Percentiles rank a stretch among this genome's conserved stretches.
Evolutionary conservation across 37 sponge, comb jelly and placozoan species (phyloP).

Genomic region (Chondrilla cf. caribensis): DNA sequence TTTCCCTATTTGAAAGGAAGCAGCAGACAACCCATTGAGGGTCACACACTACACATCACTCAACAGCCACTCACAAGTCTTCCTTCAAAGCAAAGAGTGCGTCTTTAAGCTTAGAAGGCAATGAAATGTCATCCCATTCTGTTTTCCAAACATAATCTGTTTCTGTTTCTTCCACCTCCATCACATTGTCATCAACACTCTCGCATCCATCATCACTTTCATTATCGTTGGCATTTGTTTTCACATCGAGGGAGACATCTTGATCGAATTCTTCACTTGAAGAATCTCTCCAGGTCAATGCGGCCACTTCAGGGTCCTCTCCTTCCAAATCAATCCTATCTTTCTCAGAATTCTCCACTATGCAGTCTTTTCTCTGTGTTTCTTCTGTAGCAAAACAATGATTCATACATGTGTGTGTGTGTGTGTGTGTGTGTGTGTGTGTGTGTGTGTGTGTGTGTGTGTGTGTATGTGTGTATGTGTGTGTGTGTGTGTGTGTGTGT

Average conservation of each 20-base stretch:
- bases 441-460: slow-evolving; percentile 6
- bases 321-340: slow-evolving; percentile 43
- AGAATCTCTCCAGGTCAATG: not conserved
- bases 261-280: not conserved
- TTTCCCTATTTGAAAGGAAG: too few relatives aligned
- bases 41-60: too few relatives aligned
- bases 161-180: slow-evolving; percentile 9
- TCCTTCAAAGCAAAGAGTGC: not conserved
- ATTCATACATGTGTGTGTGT: not conserved
- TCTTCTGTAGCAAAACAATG: not conserved
- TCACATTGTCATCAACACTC: not conserved
- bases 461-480: too few relatives aligned
- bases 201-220: not conserved
- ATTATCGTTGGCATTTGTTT: not conserved
- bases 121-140: not conserved
- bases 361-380: too few relatives aligned
- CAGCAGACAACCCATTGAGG: too few relatives aligned
- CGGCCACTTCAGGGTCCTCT: slow-evolving; percentile 54
- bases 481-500: too few relatives aligned
- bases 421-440: slow-evolving; percentile 22
- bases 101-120: not conserved
- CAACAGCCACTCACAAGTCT: not conserved
- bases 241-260: not conserved
- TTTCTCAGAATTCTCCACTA: too few relatives aligned
- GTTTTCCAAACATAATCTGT: not conserved